phyloP scores from a whole-genome alignment of 2,888 invertebrate species.

The Leptinotarsa rubiginosa region DNA sequence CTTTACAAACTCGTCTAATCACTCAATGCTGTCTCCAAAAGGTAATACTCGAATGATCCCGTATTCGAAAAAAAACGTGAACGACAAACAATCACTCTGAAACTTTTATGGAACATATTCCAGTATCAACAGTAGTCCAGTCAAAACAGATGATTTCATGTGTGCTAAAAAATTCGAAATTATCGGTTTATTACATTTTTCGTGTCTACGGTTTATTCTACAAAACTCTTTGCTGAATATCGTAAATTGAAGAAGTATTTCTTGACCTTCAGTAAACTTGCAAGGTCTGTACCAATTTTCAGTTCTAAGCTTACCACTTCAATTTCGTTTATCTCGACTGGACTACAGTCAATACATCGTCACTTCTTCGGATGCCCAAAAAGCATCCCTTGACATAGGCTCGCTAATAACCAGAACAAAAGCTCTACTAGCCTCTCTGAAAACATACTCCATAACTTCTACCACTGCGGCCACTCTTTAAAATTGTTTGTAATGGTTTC shows the following conservation, averaged over 20 bases:
- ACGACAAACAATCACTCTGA: neutral
- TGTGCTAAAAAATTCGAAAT: too few relatives aligned
- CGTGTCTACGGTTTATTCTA: too few relatives aligned
- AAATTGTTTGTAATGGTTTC: constrained; percentile 63
- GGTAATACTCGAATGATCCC: constrained; percentile 5
- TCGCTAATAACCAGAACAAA: constrained; percentile 62
- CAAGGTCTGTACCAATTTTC: too few relatives aligned
- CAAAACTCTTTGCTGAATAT: too few relatives aligned
- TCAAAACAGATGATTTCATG: too few relatives aligned
- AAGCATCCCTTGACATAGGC: constrained; percentile 51
- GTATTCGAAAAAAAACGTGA: constrained; percentile 3
- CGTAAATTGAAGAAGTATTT: too few relatives aligned
- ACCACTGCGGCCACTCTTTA: constrained; percentile 54
- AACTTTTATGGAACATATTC: neutral
- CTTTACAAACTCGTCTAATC: constrained; percentile 4
- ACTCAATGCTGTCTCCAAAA: constrained; percentile 3
- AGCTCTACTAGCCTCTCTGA: constrained; percentile 60
- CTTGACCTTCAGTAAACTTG: too few relatives aligned
- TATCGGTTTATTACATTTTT: too few relatives aligned
- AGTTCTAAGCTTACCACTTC: too few relatives aligned
- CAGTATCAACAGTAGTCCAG: neutral
- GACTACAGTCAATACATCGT: neutral
- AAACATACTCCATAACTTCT: constrained; percentile 56
- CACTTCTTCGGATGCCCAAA: constrained; percentile 30
- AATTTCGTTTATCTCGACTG: too few relatives aligned